Evolutionary conservation across 2,113 vertebrate genomes (phyloP), one percentile per base, ranked within the genome.

Genomic region (Pachypanchax playfairii): DNA sequence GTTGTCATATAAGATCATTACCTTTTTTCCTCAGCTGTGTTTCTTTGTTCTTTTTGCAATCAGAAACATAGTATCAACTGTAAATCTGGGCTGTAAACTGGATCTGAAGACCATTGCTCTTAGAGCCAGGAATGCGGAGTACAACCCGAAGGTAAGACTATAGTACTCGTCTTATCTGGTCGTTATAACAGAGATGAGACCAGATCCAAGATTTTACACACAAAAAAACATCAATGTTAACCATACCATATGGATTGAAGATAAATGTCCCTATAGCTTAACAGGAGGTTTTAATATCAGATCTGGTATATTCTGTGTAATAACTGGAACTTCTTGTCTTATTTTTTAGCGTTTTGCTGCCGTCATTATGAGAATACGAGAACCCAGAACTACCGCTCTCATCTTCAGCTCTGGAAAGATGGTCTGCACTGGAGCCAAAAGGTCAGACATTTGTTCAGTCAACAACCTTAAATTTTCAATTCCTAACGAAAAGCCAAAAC

Each of bases 321-420:
- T 36, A 13, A 36, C 2, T 12, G n/a, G 18, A 10, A 9, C 20
- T 3, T 20, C 17, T 14, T 18, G 4, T 42, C 1, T 5, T 9
- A 11, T 46, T 54, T 26, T 87, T 57, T 64, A 99, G 97, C 96
- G 97, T 87, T 99, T 99, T 91, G 97, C 97, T 89, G 97, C 97
- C 0, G 97, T 99, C 33, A 99, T 99, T 79, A 99, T 99, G 97
- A 96, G 97, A 90, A 99, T 99, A 93, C 93, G 97, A 92, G 97
- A 99, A 73, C 97, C 97, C 38, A 93, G 97, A 60, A 99, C 97
- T 49, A 99, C 97, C 18, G 97, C 97, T 1, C 92, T 99, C 60
- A 99, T 99, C 84, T 99, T 99, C 91, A 99, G 97, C 79, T 99
- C 97, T 52, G 97, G 97, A 24, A 99, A 99, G 84, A 99, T 99